Evolutionary conservation across 2,888 invertebrate genomes (phyloP), one percentile per base, ranked within the genome.

Genomic region (Oscheius sp.): DNA sequence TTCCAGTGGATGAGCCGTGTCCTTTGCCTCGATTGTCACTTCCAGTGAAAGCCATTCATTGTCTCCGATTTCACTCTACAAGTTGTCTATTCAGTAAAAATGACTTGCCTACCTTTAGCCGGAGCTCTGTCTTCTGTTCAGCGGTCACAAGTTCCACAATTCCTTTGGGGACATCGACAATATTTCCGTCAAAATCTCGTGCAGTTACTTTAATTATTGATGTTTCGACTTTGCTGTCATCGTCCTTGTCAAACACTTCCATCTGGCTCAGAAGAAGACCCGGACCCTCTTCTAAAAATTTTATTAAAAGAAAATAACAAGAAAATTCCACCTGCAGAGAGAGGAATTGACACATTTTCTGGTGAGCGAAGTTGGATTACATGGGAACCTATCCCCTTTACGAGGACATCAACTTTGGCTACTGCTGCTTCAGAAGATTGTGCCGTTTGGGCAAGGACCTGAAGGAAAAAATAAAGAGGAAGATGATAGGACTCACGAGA

Each of bases 1-100:
- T 41, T 72, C 72, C 45, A 55, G n/a, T 2, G 55, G 25, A 64
- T 72, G 72, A 43, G 72, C 66, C 2, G 56, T 18, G 21, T 72
- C 72, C 18, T 46, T 25, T 5, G 58, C 72, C 18, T 46, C 43
- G 5, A 72, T 23, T 9, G n/a, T 16, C n/a, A 35, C 25, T 23
- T 56, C 55, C 13, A 72, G 21, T 16, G 64, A 27, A 6, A 52
- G 35, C 35, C 49, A 52, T 25, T 66, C 66, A 29, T 49, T 35
- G 29, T 49, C 49, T 13, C 66, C 66, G 12, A 66, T 66, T n/a
- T 66, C 66, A 29, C 29, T 29, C 66, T 66, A 29, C 2, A 21
- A 45, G 16, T 46, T 25, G 21, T 49, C 16, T 46, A n/a, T n/a
- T 25, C 2, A 25, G 16, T 12, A 46, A 46, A 41, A 13, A 2